Evolutionary conservation across 1,140 invertebrate species (phyloP).

Genomic region (Hypothenemus hampei): DNA sequence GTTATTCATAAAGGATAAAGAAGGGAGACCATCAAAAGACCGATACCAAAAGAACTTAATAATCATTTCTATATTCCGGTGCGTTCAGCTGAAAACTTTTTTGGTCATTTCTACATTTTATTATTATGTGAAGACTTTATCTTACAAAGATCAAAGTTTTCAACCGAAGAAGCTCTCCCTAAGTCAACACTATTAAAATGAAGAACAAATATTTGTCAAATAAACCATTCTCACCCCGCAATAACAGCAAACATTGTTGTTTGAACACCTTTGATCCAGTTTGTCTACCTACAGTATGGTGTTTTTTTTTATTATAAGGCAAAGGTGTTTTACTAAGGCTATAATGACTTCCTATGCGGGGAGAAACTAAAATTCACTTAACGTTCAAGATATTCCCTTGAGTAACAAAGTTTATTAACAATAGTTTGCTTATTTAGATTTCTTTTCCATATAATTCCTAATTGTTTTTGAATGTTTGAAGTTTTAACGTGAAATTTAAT

Average conservation of each 20-base stretch:
- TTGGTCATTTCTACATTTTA: no score
- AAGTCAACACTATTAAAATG: conserved; percentile 14
- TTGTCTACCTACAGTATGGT: conserved; percentile 7
- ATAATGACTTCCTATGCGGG: no score
- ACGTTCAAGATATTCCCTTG: no score
- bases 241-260: conserved; percentile 23
- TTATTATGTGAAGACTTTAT: no score
- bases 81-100: conserved; percentile 3
- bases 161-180: no score
- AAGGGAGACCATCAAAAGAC: conserved; percentile 5
- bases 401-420: no score
- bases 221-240: conserved; percentile 9
- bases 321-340: conserved; percentile 6
- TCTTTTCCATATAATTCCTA: no score
- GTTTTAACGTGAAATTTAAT: no score
- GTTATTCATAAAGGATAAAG: conserved; percentile 12
- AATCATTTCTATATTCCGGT: neutral
- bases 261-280: conserved; percentile 24
- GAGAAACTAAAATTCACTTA: no score
- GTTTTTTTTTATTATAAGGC: conserved; percentile 11
- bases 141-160: no score
- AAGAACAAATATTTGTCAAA: conserved; percentile 16
- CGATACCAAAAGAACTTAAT: conserved; percentile 3
- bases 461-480: no score
- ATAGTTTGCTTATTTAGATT: no score